Evolutionary conservation across 1,140 invertebrate species (phyloP).

Genomic region (Druon quercuslanigerum): DNA sequence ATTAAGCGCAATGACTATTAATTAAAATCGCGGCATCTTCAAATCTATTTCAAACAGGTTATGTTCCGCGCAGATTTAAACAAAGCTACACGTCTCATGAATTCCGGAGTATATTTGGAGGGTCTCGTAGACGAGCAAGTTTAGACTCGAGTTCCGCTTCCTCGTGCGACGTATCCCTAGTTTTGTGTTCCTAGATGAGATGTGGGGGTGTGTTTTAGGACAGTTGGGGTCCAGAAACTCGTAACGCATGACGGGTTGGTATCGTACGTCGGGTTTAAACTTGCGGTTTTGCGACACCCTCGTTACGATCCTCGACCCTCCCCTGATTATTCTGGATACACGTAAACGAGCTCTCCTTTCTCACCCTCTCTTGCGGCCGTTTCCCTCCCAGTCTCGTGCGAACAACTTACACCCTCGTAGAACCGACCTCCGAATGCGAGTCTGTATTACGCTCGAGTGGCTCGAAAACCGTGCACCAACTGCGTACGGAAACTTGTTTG

Average conservation of each 20-base stretch:
- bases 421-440: background rate
- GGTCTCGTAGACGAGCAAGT: background rate
- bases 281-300: conserved; percentile 56
- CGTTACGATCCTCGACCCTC: conserved; percentile 46
- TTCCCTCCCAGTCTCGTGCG: background rate
- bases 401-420: too few relatives aligned
- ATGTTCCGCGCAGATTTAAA: too few relatives aligned
- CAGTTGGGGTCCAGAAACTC: background rate
- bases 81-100: background rate
- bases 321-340: conserved; percentile 57
- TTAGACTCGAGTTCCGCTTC: background rate
- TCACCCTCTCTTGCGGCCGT: background rate
- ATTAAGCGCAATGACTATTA: background rate
- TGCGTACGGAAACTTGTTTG: conserved; percentile 7
- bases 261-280: conserved; percentile 6
- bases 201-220: background rate
- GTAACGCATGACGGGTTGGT: conserved; percentile 5
- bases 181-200: background rate
- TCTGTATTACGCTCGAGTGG: conserved; percentile 4
- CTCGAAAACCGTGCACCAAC: background rate
- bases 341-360: conserved; percentile 46
- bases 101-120: background rate
- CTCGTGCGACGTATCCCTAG: background rate
- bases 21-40: too few relatives aligned
- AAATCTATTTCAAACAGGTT: too few relatives aligned